phyloP scores from a whole-genome alignment of 1,140 invertebrate genomes.

The Zaprionus ornatus region DNA sequence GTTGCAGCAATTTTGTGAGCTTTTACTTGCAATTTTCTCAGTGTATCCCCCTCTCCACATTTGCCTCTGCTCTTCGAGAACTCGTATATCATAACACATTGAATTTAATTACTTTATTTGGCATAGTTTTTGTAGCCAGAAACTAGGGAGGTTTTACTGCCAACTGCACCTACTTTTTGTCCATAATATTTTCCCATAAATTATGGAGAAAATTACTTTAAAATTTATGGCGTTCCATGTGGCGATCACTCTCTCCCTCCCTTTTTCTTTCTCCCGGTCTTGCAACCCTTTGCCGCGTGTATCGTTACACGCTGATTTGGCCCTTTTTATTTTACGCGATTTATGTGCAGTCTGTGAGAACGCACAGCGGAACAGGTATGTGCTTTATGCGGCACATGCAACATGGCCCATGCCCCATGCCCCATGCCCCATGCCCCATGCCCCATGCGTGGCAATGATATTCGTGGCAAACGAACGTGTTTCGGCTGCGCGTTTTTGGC shows the following conservation, averaged over 20 bases:
- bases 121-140: constrained; percentile 26
- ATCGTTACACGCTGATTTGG: constrained; percentile 72
- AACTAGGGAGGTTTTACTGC: not conserved
- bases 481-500: constrained; percentile 17
- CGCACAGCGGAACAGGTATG: constrained; percentile 30
- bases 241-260: not conserved
- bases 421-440: not conserved
- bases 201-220: constrained; percentile 81
- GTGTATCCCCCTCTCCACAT: not conserved
- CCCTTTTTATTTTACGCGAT: constrained; percentile 70
- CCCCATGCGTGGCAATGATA: constrained; percentile 60
- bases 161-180: constrained; percentile 42
- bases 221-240: constrained; percentile 68
- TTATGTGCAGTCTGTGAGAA: constrained; percentile 59
- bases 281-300: constrained; percentile 13
- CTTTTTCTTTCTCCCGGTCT: not conserved
- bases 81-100: constrained; percentile 47
- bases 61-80: not conserved
- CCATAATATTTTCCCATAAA: constrained; percentile 78
- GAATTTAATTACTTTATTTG: constrained; percentile 72
- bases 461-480: constrained; percentile 55
- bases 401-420: not conserved
- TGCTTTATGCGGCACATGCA: constrained; percentile 16
- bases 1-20: not conserved
- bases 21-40: constrained; percentile 16